Evolutionary conservation across 2,888 invertebrate genomes (phyloP).

Genomic region (Pheosia gnoma): DNA sequence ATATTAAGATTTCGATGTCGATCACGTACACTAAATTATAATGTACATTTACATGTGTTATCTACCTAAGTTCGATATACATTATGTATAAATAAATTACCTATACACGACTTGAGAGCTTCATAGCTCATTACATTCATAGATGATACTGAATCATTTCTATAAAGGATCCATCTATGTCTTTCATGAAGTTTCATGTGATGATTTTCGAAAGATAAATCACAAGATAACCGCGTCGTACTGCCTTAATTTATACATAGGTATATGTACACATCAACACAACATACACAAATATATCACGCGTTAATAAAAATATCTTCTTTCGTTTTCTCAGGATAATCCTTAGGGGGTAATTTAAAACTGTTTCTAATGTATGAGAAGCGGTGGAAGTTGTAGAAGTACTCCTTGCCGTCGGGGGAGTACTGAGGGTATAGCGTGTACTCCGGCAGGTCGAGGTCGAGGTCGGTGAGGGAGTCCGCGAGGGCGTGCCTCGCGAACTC

Average conservation of each 20-base stretch:
- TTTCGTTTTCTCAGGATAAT: constrained; percentile 63
- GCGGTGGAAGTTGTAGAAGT: constrained; percentile 78
- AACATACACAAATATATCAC: constrained; percentile 44
- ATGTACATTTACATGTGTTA: neutral
- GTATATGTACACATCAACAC: neutral
- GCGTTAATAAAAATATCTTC: constrained; percentile 76
- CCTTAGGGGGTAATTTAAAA: constrained; percentile 75
- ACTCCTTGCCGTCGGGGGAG: constrained; percentile 77
- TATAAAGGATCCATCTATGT: neutral
- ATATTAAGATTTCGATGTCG: too few relatives aligned
- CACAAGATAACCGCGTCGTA: neutral
- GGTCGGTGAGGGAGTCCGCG: constrained; percentile 69
- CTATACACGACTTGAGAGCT: neutral
- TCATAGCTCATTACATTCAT: neutral
- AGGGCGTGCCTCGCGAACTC: constrained; percentile 78
- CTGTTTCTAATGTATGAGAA: constrained; percentile 74
- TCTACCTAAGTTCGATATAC: neutral
- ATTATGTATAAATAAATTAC: neutral
- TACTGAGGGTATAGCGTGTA: constrained; percentile 78
- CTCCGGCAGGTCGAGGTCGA: constrained; percentile 66
- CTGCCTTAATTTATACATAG: neutral
- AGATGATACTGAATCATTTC: neutral
- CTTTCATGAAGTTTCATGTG: neutral
- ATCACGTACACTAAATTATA: neutral
- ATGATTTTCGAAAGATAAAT: neutral